Evolutionary conservation across 2,888 invertebrate genomes (phyloP), one percentile per base, ranked within the genome.

Genomic region (Pterobdella sp.): DNA sequence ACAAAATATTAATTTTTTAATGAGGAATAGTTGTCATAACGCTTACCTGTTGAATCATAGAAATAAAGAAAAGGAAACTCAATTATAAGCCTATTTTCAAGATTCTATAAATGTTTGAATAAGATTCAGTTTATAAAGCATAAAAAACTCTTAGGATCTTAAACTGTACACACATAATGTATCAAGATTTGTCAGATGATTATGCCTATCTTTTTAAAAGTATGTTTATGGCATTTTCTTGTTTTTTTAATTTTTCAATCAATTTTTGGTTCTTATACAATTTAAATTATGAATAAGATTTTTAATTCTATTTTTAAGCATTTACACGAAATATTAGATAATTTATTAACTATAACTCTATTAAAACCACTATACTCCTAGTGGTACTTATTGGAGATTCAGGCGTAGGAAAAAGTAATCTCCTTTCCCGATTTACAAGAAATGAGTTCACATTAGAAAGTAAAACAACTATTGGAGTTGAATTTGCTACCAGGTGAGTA

Each of bases 361-460:
- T 26, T 0, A 3, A 18, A n/a, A n/a, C n/a, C n/a, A n/a, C n/a
- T 67, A n/a, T 70, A 10, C n/a, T 66, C 68, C 14, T 88, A 98
- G 98, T 99, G 86, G 98, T 99, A 79, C 89, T 99, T 85, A 98
- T 99, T 87, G 98, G 98, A 79, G 98, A 99, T 85, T 97, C 97
- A 75, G 98, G 98, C 77, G 98, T 99, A 82, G 98, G 98, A 79
- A 99, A 99, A 88, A 95, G 94, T 88, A 99, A 98, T 88, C 88
- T 99, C 79, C 88, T 99, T 78, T 97, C 97, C 77, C 89, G 98
- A 86, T 99, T 99, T 87, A 99, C 98, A 86, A 90, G 98, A 86
- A 99, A 99, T 88, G 98, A 99, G 89, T 99, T 99, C 87, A 99
- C 98, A 87, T 88, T 99, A 87, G 98, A 99, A 88, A 97, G 96